A percentile compares a stretch with the other conserved stretches of the same genome.
phyloP scores from a whole-genome alignment of 1,140 invertebrate species.

The Caenorhabditis inopinata region DNA sequence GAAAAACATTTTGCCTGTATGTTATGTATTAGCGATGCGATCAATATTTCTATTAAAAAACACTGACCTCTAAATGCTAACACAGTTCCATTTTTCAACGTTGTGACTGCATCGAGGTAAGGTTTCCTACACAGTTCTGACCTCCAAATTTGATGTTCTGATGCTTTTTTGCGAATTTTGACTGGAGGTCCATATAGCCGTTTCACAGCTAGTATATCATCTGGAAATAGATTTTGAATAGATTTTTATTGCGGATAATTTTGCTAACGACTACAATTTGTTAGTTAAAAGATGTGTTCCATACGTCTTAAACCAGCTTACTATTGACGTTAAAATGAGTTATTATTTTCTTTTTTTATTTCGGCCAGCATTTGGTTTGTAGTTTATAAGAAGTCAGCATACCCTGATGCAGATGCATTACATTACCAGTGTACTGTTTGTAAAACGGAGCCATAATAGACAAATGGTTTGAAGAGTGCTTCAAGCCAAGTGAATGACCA shows the following conservation, averaged over 20 bases:
- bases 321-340: too few species aligned
- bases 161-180: not conserved
- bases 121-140: conserved; percentile 46
- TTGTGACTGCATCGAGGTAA: conserved; percentile 50
- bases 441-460: conserved; percentile 71
- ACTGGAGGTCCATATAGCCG: conserved; percentile 55
- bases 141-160: not conserved
- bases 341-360: too few species aligned
- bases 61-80: conserved; percentile 66
- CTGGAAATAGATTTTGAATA: conserved; percentile 24
- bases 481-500: conserved; percentile 70
- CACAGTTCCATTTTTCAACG: conserved; percentile 48
- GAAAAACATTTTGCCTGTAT: conserved; percentile 72
- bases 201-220: conserved; percentile 66
- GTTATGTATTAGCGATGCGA: too few species aligned
- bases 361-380: too few species aligned
- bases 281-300: too few species aligned
- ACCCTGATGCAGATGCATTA: conserved; percentile 52
- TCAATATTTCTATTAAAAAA: too few species aligned
- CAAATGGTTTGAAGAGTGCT: conserved; percentile 59
- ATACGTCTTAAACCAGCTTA: too few species aligned
- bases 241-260: too few species aligned
- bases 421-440: conserved; percentile 66
- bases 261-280: too few species aligned
- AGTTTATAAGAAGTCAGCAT: not conserved